Base-by-base conservation (phyloP, 1,140 invertebrate species). In the Drosophila grimshawi region DNA sequence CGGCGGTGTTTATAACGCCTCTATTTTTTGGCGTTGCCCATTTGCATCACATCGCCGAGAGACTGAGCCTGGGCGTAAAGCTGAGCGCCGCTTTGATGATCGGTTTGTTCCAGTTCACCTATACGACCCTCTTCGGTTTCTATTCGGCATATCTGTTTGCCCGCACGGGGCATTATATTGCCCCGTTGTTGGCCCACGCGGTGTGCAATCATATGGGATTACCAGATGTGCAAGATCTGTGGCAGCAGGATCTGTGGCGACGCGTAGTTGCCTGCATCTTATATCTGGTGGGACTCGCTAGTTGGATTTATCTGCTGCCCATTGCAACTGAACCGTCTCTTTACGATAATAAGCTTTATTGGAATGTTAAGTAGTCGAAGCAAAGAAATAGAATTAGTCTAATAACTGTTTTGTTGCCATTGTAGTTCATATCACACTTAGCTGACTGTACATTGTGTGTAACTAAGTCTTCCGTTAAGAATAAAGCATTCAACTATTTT, bases 131-230 rank as follows among this genome's bases (percentile, higher is more conserved):
- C 29, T 99, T 99, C 94, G 98, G 98, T 72, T 96, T 96, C 29
- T 99, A 99, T 92, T 98, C 98, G 10, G 97, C 97, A 30, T 98
- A 96, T 92, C 93, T 99, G 49, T 98, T 98, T 88, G 93, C 95
- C 3, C 94, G 95, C 90, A 97, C 96, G 52, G 97, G 97, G 63
- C 97, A 99, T 92, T 95, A 98, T 83, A 93, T 96, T 11, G 97
- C 97, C 6, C 96, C 97, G n/a, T 95, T 98, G 74, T 90, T 97
- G 7, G 97, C 95, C 4, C 98, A 99, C 92, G 96, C 97, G 2
- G 98, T 99, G 92, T 99, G 98, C 92, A 99, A 99, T 93, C 96
- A 97, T 91, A 98, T 99, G 97, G 98, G 98, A 30, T 96, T 99
- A 82, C 98, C 98, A 0, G 97, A 98, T 91, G 94, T 99, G 72